Base-by-base conservation (phyloP, 2,797 vertebrate genomes). In the Chrosomus eos region DNA sequence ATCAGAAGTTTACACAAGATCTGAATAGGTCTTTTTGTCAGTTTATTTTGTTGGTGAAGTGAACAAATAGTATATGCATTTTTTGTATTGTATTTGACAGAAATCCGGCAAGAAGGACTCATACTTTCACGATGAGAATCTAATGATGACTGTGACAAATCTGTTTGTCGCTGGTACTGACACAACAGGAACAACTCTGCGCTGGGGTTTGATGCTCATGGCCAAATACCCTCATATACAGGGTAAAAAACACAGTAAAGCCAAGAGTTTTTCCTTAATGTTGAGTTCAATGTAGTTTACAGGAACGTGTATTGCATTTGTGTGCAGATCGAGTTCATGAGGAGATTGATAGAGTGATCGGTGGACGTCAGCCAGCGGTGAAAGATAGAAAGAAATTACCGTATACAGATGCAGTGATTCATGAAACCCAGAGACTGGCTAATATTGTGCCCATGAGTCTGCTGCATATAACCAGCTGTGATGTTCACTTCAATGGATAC, bases 321-420 rank as follows among this genome's bases (percentile, higher is more conserved):
- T n/a, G n/a, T n/a, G n/a, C n/a, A n/a, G n/a, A n/a, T n/a, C n/a
- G n/a, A n/a, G n/a, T n/a, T n/a, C n/a, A n/a, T n/a, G n/a, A n/a
- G n/a, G n/a, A n/a, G n/a, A n/a, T n/a, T n/a, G n/a, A n/a, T n/a
- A n/a, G n/a, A n/a, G 88, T 91, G 78, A 88, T 90, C 2, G 91
- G 90, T 33, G 80, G 53, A 43, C 86, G 89, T 45, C 90, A 90
- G 85, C 87, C 90, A 16, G 51, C 43, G 28, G 76, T 84, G 38
- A 90, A 90, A 43, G 92, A 93, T 89, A 89, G 93, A 53, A 92
- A 87, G 87, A 91, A 86, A 53, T 81, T 93, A 51, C 89, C 91
- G 0, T 92, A 90, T 53, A 92, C 87, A 19, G 86, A 93, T 1
- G 92, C 93, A 14, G 92, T 93, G 84, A 88, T 93, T 68, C 93